These are phyloP conservation scores for Leucopternis melanops DNA, from an alignment of 2,113 vertebrate genomes.

Conservation along the genomic window DNA sequence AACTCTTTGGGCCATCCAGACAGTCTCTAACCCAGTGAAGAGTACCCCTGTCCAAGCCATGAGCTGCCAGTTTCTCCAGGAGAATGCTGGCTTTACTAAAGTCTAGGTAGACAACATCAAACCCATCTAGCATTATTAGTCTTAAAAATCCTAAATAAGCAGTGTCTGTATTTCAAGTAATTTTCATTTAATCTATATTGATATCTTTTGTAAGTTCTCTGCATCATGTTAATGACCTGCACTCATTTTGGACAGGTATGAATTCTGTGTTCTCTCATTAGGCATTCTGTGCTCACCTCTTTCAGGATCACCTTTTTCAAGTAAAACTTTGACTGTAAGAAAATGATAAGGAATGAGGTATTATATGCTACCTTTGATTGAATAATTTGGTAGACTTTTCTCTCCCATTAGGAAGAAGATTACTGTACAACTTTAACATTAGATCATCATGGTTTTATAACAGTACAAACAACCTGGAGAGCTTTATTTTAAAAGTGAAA, in stretches of 20 bases:
- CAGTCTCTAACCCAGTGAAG: too few species aligned
- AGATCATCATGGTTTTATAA: not conserved
- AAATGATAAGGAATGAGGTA: not conserved
- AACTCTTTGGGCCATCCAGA: too few species aligned
- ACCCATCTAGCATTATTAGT: not conserved
- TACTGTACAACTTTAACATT: not conserved
- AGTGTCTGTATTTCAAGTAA: not conserved
- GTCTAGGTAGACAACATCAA: not conserved
- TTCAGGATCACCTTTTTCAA: not conserved
- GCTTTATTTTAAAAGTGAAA: not conserved
- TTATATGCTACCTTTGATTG: not conserved
- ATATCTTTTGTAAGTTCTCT: not conserved
- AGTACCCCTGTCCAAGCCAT: too few species aligned
- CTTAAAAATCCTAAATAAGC: not conserved
- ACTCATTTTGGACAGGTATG: not conserved
- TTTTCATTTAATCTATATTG: not conserved
- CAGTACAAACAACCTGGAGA: not conserved
- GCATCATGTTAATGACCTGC: not conserved
- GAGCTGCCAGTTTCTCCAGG: too few species aligned
- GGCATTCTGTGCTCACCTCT: not conserved
- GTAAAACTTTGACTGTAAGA: not conserved
- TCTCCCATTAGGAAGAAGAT: not conserved
- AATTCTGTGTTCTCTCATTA: not conserved
- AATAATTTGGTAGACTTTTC: not conserved
- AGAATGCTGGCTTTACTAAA: not conserved